Evolutionary conservation across 2,113 vertebrate genomes (phyloP).

Genomic region (Machaerirhynchus nigripectus): DNA sequence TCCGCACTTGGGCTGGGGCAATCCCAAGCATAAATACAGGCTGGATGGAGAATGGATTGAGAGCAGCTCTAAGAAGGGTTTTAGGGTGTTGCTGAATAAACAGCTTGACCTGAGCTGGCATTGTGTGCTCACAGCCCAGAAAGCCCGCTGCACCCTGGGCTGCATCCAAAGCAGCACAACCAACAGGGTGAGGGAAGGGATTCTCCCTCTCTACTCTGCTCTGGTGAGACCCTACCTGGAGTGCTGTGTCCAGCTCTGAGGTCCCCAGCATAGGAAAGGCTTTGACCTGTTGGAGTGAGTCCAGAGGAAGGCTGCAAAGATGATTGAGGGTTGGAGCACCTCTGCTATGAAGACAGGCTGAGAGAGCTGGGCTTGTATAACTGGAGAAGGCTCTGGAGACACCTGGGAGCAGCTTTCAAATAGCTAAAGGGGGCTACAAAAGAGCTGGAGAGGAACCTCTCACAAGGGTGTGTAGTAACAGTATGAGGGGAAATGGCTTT

Average conservation of each 20-base stretch:
- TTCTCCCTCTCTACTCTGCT: not conserved
- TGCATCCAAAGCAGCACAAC: not conserved
- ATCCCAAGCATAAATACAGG: not conserved
- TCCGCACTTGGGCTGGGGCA: accelerated
- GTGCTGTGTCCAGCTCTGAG: not conserved
- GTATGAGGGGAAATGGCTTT: not conserved
- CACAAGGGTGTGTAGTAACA: not conserved
- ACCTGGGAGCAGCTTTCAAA: not conserved
- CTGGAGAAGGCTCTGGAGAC: not conserved
- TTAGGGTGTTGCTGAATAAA: not conserved
- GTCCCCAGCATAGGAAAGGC: not conserved
- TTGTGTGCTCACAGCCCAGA: accelerated
- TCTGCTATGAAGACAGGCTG: not conserved
- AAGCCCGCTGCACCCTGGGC: not conserved
- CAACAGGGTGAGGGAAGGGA: not conserved
- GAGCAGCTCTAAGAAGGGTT: not conserved
- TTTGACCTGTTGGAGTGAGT: too few relatives aligned
- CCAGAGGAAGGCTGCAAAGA: not conserved
- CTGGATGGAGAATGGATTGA: not conserved
- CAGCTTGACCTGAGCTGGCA: not conserved
- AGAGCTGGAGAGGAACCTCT: not conserved
- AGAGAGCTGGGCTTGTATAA: not conserved
- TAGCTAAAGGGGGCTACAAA: not conserved
- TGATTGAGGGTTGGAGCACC: not conserved
- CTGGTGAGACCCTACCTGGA: not conserved